phyloP scores from a whole-genome alignment of 1,140 invertebrate genomes.

The Reticulitermes speratus region DNA sequence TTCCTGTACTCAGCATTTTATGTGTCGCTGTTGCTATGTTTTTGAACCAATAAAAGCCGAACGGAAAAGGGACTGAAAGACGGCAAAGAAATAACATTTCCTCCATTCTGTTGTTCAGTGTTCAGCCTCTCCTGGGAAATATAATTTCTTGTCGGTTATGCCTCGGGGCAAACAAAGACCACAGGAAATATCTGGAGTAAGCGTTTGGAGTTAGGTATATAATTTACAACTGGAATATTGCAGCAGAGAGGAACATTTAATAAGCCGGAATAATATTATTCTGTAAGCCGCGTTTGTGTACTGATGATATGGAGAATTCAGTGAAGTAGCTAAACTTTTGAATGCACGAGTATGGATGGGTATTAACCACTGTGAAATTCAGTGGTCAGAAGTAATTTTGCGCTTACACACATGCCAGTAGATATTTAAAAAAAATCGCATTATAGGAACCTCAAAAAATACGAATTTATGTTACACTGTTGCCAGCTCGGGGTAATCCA shows the following conservation, averaged over 20 bases:
- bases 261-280: background rate
- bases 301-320: background rate
- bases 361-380: no score
- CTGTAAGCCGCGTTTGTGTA: background rate
- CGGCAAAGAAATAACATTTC: background rate
- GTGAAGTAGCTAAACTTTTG: no score
- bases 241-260: background rate
- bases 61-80: background rate
- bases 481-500: no score
- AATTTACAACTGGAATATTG: no score
- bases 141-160: background rate
- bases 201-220: background rate
- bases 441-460: no score
- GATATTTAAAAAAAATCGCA: no score
- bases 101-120: background rate
- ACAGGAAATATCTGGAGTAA: background rate
- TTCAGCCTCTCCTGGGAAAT: background rate
- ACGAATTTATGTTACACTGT: no score
- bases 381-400: no score
- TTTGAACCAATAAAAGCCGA: background rate
- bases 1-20: background rate
- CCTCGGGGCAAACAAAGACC: background rate
- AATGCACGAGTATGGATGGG: no score
- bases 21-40: background rate
- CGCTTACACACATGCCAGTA: no score